Percentiles rank a stretch among this genome's conserved stretches.
phyloP scores from a whole-genome alignment of 2,113 vertebrate species.

The Amia ocellicauda region DNA sequence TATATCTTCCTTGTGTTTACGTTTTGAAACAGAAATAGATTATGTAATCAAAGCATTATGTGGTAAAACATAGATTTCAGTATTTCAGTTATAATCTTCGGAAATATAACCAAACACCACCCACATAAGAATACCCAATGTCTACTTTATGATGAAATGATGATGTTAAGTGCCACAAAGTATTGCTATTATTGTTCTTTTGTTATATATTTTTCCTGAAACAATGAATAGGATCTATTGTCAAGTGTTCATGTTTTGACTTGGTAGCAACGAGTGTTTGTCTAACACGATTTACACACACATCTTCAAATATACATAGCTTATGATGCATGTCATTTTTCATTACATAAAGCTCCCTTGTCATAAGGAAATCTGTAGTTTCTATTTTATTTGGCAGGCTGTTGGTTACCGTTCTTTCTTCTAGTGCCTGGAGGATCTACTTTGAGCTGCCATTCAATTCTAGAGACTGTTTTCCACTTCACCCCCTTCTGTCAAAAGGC shows the following conservation, averaged over 20 bases:
- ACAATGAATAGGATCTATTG: conserved; percentile 31
- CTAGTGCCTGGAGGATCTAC: conserved; percentile 1
- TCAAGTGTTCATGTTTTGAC: conserved; percentile 46
- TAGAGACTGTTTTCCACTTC: conserved; percentile 17
- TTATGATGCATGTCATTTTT: conserved; percentile 19
- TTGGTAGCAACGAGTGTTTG: conserved; percentile 38
- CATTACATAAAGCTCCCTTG: neutral
- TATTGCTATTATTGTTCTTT: too few species aligned
- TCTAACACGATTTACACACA: conserved; percentile 24
- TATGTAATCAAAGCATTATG: too few species aligned
- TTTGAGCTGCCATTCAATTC: conserved; percentile 3
- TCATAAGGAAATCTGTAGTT: conserved; percentile 23
- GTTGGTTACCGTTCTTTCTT: neutral
- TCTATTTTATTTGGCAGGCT: conserved; percentile 17
- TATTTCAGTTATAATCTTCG: too few species aligned
- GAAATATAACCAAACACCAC: too few species aligned
- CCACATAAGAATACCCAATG: too few species aligned
- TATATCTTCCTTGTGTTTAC: too few species aligned
- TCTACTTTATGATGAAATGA: too few species aligned
- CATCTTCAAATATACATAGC: conserved; percentile 27
- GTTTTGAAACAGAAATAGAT: too few species aligned
- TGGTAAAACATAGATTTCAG: too few species aligned
- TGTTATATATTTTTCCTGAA: conserved; percentile 26
- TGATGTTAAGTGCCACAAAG: too few species aligned
- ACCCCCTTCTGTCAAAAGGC: conserved; percentile 23